Conservation (phyloP, 2,888 invertebrate genomes). For the Ptychoptera contaminata region DNA sequence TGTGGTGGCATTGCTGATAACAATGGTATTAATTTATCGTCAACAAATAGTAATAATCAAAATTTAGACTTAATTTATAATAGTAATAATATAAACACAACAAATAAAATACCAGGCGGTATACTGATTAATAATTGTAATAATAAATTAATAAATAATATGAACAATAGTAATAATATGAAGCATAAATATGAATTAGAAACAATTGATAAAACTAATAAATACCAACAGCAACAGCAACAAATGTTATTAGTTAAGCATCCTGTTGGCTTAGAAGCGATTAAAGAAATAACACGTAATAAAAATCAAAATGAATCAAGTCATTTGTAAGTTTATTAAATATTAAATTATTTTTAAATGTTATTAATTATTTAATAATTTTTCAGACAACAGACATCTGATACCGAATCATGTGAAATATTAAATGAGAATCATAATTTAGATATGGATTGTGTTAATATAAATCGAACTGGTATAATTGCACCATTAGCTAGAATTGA, state of each 20-base stretch:
- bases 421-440: conserved; percentile 24
- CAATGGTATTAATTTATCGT: too few relatives aligned
- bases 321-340: conserved; percentile 25
- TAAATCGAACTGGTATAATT: too few relatives aligned
- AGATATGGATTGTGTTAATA: too few relatives aligned
- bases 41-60: too few relatives aligned
- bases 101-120: too few relatives aligned
- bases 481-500: too few relatives aligned
- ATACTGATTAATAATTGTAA: too few relatives aligned
- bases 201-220: conserved; percentile 12
- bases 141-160: too few relatives aligned
- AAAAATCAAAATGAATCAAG: conserved; percentile 35
- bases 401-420: conserved; percentile 31
- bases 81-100: too few relatives aligned
- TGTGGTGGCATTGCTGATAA: too few relatives aligned
- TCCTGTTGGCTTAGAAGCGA: conserved; percentile 62
- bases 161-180: conserved; percentile 20
- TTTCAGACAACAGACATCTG: conserved; percentile 26
- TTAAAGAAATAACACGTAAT: conserved; percentile 55
- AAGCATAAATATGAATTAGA: conserved; percentile 21
- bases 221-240: neutral
- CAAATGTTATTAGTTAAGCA: conserved; percentile 32
- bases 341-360: neutral
- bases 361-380: conserved; percentile 3
- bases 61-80: too few relatives aligned